Evolutionary conservation across 2,113 vertebrate species (phyloP).

Genomic region (Coturnix japonica): DNA sequence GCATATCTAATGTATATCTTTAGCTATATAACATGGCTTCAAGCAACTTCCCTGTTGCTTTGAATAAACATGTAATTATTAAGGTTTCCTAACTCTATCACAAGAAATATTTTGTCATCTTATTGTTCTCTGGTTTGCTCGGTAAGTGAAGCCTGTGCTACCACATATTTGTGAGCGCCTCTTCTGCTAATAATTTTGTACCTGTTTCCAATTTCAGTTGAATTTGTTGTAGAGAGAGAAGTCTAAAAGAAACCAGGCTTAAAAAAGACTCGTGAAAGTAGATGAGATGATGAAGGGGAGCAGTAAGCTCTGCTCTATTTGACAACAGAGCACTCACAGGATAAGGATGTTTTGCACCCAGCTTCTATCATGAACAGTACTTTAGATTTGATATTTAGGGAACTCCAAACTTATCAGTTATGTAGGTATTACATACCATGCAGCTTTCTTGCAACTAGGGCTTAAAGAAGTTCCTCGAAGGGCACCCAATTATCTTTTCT

Average conservation of each 20-base stretch:
- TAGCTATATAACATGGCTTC: neutral
- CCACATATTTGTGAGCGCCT: neutral
- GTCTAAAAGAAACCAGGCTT: neutral
- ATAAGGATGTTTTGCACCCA: neutral
- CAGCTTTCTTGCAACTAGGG: neutral
- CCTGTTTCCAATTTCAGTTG: neutral
- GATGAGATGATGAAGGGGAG: neutral
- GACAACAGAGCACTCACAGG: neutral
- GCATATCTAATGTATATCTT: neutral
- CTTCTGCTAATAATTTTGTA: neutral
- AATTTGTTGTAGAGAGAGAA: neutral
- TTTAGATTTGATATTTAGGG: neutral
- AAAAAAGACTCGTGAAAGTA: neutral
- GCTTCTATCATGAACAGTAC: neutral
- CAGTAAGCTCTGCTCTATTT: neutral
- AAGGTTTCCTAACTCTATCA: neutral
- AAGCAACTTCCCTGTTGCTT: neutral
- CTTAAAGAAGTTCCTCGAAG: neutral
- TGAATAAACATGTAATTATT: neutral
- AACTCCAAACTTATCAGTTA: neutral
- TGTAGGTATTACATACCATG: rapidly evolving
- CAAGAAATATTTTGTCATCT: neutral
- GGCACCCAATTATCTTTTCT: neutral
- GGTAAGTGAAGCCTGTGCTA: neutral
- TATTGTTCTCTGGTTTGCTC: neutral